Base-by-base conservation (phyloP, 2,888 invertebrate genomes). In the Minunthozetes semirufus region DNA sequence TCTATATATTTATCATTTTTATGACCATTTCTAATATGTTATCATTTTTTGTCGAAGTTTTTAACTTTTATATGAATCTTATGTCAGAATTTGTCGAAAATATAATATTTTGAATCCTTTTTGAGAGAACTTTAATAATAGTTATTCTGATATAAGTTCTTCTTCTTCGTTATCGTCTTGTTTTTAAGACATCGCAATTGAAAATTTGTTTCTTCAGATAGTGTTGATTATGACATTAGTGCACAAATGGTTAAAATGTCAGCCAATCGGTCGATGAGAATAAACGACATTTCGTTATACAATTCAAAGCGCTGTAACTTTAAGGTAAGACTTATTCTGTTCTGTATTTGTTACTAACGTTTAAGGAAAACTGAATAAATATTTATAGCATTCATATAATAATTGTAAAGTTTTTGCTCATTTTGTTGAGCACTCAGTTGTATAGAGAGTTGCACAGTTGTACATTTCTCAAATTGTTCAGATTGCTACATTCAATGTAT, bases 1-100 rank as follows among this genome's bases (percentile, higher is more conserved):
- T 61, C 61, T 61, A 29, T 61, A 61, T 25, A 50, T 61, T 61
- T 29, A 61, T 61, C 61, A 61, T 61, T 61, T 61, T 61, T 61
- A 61, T 29, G 27, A 61, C 25, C 61, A 29, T 61, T 19, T 61
- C 61, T 61, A 27, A 61, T 42, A 42, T 61, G 61, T 61, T 27
- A 61, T 61, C 61, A 22, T 6, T 27, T 27, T 6, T 61, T 17
- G 15, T 15, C n/a, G 19, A 27, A 29, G 15, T 61, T 25, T 61
- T 29, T 61, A 61, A 61, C 61, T 61, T 61, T 61, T 29, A 53
- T 53, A 53, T n/a, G 11, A 5, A 22, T 22, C 53, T 19, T 6
- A 22, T 50, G 50, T 19, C 50, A 50, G 19, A 50, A 19, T 50
- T 50, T 50, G 50, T 50, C 19, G 27, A 61, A 5, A 15, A 22